Base-by-base conservation (phyloP, 1,140 invertebrate genomes). In the Cecropterus lyciades region DNA sequence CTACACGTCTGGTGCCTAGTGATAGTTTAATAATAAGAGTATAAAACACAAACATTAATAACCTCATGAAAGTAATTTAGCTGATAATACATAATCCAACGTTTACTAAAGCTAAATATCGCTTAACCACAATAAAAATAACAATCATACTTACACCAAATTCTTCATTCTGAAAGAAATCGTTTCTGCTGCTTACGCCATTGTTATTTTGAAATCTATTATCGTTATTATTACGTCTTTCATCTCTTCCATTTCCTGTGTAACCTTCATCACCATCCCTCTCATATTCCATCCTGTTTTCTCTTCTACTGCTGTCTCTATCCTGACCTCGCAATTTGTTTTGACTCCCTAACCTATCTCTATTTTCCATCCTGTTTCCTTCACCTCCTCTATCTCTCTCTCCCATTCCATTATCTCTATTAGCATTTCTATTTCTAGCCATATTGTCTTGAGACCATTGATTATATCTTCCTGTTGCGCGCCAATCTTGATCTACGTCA, bases 111-210 rank as follows among this genome's bases (percentile, higher is more conserved):
- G 1, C 6, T 33, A 33, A 33, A 9, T 8, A 4, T 33, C 9
- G 30, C 30, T 9, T 4, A 33, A 1, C 30, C 1, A 33, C 1
- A 40, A 40, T 40, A 40, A 13, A 43, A 27, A 42, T 24, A 51
- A 27, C 15, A n/a, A 60, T 48, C n/a, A 45, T 24, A 83, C 80
- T 81, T 79, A 86, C 84, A 11, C 53, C 74, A 72, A 70, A 82
- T 42, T 83, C 80, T 40, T 80, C 78, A 63, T 73, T 82, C 63
- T 75, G 77, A 59, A 82, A 80, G 67, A 73, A 73, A 8, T 81
- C 81, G 51, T 85, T 75, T 69, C 75, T 77, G 0, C 71, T 77
- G 40, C 64, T 79, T 8, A 82, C 63, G 49, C 67, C 72, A 63
- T 68, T 40, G 15, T 79, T 75, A 45, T 69, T 75, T 11, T 77